Percentiles rank a stretch among this genome's conserved stretches.
Evolutionary conservation across 2,113 vertebrate species (phyloP).

Genomic region (Rhinolophus ferrumequinum): DNA sequence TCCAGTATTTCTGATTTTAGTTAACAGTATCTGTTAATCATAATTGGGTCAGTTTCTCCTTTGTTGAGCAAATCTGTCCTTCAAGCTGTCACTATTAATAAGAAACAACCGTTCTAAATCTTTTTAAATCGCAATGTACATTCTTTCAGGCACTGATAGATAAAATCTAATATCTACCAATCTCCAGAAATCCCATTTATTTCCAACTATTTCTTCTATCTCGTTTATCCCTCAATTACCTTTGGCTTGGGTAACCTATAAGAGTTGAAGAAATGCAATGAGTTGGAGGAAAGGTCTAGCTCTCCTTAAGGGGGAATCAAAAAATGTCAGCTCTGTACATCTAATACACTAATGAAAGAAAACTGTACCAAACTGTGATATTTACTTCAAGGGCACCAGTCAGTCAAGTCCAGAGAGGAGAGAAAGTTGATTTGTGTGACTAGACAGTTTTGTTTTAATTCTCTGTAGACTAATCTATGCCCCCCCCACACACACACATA

Average conservation of each 20-base stretch:
- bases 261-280: conserved; percentile 34
- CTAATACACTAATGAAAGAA: neutral
- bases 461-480: neutral
- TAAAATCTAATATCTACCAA: conserved; percentile 54
- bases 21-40: conserved; percentile 58
- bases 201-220: conserved; percentile 62
- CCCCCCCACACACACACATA: neutral
- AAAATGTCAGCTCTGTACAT: neutral
- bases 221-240: conserved; percentile 66
- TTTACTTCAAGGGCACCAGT: neutral
- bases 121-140: conserved; percentile 66
- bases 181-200: conserved; percentile 61
- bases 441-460: neutral
- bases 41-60: conserved; percentile 64
- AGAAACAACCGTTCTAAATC: conserved; percentile 62
- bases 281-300: neutral
- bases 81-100: conserved; percentile 61
- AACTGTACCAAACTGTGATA: neutral
- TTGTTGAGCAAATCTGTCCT: conserved; percentile 66
- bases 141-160: conserved; percentile 48
- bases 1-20: conserved; percentile 48
- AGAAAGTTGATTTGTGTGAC: neutral
- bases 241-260: conserved; percentile 41
- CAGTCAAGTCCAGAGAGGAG: neutral
- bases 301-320: neutral